Percentiles rank a stretch among this genome's conserved stretches.
Conservation (phyloP, 2,888 invertebrate genomes). For the Pachymerium ferrugineum region DNA sequence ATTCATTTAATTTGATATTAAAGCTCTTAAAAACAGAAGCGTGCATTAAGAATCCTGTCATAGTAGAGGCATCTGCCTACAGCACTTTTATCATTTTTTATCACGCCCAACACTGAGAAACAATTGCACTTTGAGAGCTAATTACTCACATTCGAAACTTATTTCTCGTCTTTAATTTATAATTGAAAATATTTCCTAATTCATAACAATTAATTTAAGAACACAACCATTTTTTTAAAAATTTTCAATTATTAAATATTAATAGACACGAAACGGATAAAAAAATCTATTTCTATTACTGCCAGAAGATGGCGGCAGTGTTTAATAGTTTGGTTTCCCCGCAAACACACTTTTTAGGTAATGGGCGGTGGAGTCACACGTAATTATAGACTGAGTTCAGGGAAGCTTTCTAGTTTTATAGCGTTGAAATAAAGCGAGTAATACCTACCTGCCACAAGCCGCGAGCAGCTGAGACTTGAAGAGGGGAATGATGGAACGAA, state of each 20-base stretch:
- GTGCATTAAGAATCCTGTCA: conserved; percentile 31
- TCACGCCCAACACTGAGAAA: too few species aligned
- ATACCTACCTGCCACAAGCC: conserved; percentile 2
- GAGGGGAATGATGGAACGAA: neutral
- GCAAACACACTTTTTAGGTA: neutral
- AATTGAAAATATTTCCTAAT: too few species aligned
- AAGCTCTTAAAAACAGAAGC: conserved; percentile 32
- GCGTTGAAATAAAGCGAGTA: neutral
- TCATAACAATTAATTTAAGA: too few species aligned
- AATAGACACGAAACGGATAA: too few species aligned
- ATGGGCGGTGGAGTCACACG: neutral
- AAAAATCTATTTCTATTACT: too few species aligned
- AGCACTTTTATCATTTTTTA: too few species aligned
- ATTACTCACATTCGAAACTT: too few species aligned
- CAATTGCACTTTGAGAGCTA: too few species aligned
- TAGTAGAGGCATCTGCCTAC: neutral
- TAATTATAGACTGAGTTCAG: neutral
- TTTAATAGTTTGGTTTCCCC: too few species aligned
- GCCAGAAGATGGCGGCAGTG: neutral
- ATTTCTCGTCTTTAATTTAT: too few species aligned
- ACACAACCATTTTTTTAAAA: too few species aligned
- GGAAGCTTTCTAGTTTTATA: conserved; percentile 19
- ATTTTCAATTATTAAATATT: too few species aligned
- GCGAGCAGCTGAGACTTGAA: neutral
- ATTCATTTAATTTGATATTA: conserved; percentile 33